Evolutionary conservation across 2,113 vertebrate genomes (phyloP).

Genomic region (Neodon shergylaensis): DNA sequence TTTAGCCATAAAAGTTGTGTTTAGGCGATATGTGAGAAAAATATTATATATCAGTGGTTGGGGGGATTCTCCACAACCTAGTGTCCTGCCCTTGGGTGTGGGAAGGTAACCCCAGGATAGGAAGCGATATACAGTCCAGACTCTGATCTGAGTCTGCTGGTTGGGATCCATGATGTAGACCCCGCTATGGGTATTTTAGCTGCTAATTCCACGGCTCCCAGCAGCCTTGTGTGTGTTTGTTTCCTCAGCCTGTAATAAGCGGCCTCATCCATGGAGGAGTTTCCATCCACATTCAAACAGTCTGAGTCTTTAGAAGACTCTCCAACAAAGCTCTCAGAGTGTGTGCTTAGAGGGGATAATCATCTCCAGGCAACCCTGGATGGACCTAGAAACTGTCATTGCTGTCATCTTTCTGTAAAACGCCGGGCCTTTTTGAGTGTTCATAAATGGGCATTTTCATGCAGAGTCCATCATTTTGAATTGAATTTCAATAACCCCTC

Average conservation of each 20-base stretch:
- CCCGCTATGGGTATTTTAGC: neutral
- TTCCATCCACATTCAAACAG: slow-evolving; percentile 56
- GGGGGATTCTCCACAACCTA: slow-evolving; percentile 34
- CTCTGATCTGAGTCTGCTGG: neutral
- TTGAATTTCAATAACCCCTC: slow-evolving; percentile 77
- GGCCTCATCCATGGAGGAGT: slow-evolving; percentile 53
- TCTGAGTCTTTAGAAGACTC: slow-evolving; percentile 51
- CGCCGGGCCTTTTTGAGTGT: slow-evolving; percentile 56
- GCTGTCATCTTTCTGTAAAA: slow-evolving; percentile 65
- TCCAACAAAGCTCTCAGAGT: slow-evolving; percentile 58
- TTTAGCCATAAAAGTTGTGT: slow-evolving; percentile 44
- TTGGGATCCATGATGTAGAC: neutral
- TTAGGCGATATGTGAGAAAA: slow-evolving; percentile 9
- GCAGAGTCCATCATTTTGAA: slow-evolving; percentile 56
- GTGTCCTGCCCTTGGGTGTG: neutral
- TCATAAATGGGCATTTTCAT: slow-evolving; percentile 75
- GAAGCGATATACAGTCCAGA: neutral
- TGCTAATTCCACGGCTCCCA: neutral
- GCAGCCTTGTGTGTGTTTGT: slow-evolving; percentile 28
- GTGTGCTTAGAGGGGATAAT: slow-evolving; percentile 39
- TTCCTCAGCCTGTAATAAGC: slow-evolving; percentile 69
- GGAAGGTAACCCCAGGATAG: neutral
- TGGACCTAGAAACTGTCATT: slow-evolving; percentile 54
- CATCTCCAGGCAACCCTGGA: slow-evolving; percentile 62
- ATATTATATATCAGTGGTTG: slow-evolving; percentile 17